Evolutionary conservation across 2,113 vertebrate species (phyloP).

Genomic region (Nesogale talazaci): DNA sequence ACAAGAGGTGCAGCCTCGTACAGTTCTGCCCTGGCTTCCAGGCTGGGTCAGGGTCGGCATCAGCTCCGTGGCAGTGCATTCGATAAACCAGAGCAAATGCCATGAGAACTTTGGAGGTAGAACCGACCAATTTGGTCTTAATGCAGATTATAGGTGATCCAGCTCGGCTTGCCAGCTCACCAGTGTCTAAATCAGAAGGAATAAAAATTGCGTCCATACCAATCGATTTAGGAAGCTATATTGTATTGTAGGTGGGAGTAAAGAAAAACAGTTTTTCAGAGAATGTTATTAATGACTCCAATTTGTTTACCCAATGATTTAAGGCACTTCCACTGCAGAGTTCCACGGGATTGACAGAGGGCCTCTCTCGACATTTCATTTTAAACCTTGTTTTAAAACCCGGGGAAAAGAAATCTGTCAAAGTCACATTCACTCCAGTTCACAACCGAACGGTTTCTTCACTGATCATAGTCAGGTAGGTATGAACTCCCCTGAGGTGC

Average conservation of each 20-base stretch:
- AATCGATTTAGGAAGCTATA: not conserved
- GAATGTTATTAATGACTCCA: not conserved
- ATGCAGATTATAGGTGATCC: not conserved
- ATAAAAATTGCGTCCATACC: not conserved
- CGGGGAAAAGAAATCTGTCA: conserved; percentile 93
- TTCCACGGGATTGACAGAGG: conserved; percentile 90
- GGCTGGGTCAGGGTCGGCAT: too few species aligned
- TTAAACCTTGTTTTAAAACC: conserved; percentile 94
- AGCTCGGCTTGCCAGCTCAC: not conserved
- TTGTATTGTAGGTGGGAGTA: not conserved
- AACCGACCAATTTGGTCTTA: not conserved
- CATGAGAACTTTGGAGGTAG: not conserved
- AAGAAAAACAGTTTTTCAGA: not conserved
- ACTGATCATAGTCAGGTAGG: conserved; percentile 95
- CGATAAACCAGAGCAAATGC: not conserved
- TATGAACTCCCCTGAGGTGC: not conserved
- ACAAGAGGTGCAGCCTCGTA: too few species aligned
- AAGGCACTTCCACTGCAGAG: conserved; percentile 91
- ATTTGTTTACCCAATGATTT: conserved; percentile 65
- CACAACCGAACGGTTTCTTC: conserved; percentile 95
- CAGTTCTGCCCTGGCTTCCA: too few species aligned
- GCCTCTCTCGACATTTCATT: conserved; percentile 89
- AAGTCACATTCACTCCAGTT: conserved; percentile 93
- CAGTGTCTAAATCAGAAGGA: not conserved
- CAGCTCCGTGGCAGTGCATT: too few species aligned